phyloP scores from a whole-genome alignment of 2,797 vertebrate genomes.

The Xiphophorus birchmanni region DNA sequence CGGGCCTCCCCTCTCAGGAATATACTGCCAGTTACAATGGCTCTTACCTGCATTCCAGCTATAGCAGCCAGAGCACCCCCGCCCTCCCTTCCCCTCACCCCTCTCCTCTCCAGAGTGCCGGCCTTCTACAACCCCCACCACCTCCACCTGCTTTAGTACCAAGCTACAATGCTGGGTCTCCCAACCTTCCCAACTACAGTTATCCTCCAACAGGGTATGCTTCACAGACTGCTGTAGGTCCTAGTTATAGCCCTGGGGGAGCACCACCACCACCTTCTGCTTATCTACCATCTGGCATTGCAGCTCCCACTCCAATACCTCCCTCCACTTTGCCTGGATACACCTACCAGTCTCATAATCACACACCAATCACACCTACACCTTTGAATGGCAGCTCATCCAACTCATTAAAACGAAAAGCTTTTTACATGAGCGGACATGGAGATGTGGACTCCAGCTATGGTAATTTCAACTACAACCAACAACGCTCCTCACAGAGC shows the following conservation, averaged over 20 bases:
- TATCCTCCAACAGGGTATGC: slow-evolving; percentile 94
- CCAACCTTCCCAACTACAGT: slow-evolving; percentile 95
- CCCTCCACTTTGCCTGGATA: slow-evolving; percentile 94
- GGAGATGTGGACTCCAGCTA: slow-evolving; percentile 98
- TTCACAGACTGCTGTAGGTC: slow-evolving; percentile 92
- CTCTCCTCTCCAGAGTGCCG: slow-evolving; percentile 95
- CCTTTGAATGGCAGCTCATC: slow-evolving; percentile 94
- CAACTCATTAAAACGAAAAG: slow-evolving; percentile 98
- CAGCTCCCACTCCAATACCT: slow-evolving; percentile 94
- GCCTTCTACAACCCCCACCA: slow-evolving; percentile 90
- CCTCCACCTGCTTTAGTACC: slow-evolving; percentile 91
- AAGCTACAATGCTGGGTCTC: slow-evolving; percentile 93
- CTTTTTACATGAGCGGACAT: slow-evolving; percentile 99
- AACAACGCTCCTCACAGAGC: slow-evolving; percentile 97
- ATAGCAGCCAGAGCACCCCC: slow-evolving; percentile 92
- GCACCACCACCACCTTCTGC: slow-evolving; percentile 92
- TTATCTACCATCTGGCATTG: slow-evolving; percentile 97
- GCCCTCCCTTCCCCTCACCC: slow-evolving; percentile 95
- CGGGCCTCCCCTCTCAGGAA: slow-evolving; percentile 98
- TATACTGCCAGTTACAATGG: slow-evolving; percentile 94
- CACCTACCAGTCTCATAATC: slow-evolving; percentile 93
- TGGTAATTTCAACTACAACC: slow-evolving; percentile 96
- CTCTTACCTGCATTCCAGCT: slow-evolving; percentile 96
- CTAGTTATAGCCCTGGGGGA: slow-evolving; percentile 94
- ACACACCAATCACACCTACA: slow-evolving; percentile 92